Base-by-base conservation (phyloP, 2,888 invertebrate genomes). In the Yponomeuta sedellus region DNA sequence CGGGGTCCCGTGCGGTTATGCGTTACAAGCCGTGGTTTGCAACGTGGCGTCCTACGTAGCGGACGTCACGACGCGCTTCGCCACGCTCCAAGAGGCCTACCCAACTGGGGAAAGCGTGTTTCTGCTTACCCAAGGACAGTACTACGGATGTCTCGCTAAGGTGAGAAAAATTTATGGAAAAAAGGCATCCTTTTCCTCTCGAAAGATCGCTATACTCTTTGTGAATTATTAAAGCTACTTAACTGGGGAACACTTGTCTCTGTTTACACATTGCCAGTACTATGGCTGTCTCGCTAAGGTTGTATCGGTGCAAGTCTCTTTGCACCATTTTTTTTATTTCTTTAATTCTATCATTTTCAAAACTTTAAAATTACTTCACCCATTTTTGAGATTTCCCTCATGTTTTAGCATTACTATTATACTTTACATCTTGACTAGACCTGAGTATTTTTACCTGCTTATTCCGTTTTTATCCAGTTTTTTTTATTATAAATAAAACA, bases 201-300 rank as follows among this genome's bases (percentile, higher is more conserved):
- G 25, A 25, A 25, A 2, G 25, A 4, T 25, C 5, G 25, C 25
- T 25, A 25, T 5, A 25, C 25, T 25, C 25, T 1, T 25, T 25
- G 3, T 25, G 0, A 25, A 25, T 25, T 0, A 5, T 25, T 25
- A 1, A 2, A 25, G 25, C 1, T 98, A 96, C 77, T 93, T 94
- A 0, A 81, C 91, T 0, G 94, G 94, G 0, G 93, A 93, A 65
- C 75, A 78, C 2, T 95, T 97, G 72, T 98, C 97, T 80, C 71
- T 92, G 40, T 93, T 97, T 82, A 92, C 98, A 0, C 94, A 93
- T 10, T 93, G 94, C 70, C 96, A 95, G 8, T 94, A 96, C 82
- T 97, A 97, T 79, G 98, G 97, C 0, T 93, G 94, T 62, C 90
- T 93, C 79, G 98, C 96, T 64, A 93, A 94, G 75, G 97, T 97